Evolutionary conservation across 2,113 vertebrate species (phyloP).

Genomic region (Thryonomys swinderianus): DNA sequence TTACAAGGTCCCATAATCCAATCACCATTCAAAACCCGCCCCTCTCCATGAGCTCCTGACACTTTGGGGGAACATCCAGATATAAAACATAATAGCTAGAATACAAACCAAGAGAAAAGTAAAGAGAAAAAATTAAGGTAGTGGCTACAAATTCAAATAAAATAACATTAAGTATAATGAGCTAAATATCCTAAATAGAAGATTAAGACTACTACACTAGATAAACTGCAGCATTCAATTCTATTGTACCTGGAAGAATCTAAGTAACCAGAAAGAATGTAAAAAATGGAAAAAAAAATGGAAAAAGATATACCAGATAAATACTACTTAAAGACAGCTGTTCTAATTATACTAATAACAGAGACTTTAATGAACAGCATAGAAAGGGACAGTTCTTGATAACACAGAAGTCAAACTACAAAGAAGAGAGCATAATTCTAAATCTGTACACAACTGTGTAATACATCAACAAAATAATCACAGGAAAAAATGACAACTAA

Average conservation of each 20-base stretch:
- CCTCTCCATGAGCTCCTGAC: not conserved
- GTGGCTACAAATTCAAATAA: conserved; percentile 18
- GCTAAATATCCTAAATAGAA: conserved; percentile 5
- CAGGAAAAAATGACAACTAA: conserved; percentile 29
- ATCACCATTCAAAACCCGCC: not conserved
- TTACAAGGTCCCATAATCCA: not conserved
- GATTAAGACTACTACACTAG: not conserved
- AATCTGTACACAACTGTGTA: not conserved
- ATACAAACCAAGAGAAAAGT: not conserved
- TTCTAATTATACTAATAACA: conserved; percentile 21
- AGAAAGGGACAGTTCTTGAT: not conserved
- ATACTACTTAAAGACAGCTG: not conserved
- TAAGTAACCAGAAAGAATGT: not conserved
- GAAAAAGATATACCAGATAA: not conserved
- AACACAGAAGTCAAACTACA: not conserved
- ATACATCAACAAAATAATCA: not conserved
- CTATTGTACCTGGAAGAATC: not conserved
- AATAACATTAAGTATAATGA: not conserved
- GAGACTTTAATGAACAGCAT: not conserved
- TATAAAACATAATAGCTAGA: not conserved
- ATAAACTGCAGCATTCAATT: conserved; percentile 6
- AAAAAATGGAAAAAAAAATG: not conserved
- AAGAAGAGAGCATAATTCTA: conserved; percentile 1
- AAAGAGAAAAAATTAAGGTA: not conserved
- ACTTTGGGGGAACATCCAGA: not conserved